Percentiles rank a stretch among this genome's conserved stretches.
Conservation (phyloP, 2,113 vertebrate genomes). For the Speoplatyrhinus poulsoni region DNA sequence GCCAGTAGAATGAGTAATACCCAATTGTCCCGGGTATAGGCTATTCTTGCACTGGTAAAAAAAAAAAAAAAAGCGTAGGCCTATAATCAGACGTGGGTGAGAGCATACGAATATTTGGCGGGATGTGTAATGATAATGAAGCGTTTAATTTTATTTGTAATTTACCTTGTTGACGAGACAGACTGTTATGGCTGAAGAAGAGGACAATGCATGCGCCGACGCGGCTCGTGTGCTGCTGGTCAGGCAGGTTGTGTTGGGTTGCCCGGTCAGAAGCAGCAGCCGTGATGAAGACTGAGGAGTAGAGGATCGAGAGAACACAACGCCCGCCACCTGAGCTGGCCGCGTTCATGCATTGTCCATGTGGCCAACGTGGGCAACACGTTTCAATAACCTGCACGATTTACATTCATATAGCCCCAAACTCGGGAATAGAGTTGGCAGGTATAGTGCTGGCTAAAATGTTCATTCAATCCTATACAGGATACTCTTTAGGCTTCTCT, state of each 20-base stretch:
- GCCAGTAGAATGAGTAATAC: neutral
- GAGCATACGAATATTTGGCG: conserved; percentile 12
- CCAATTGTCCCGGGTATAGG: neutral
- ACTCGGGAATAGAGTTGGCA: too few species aligned
- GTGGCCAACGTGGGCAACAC: too few species aligned
- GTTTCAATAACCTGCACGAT: neutral
- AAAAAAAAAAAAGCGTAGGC: neutral
- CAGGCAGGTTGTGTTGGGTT: too few species aligned
- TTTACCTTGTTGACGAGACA: conserved; percentile 53
- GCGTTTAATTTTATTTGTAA: neutral
- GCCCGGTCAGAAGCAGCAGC: conserved; percentile 16
- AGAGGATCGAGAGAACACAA: too few species aligned
- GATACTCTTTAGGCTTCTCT: too few species aligned
- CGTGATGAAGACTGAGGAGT: too few species aligned
- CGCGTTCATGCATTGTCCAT: neutral
- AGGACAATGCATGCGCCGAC: conserved; percentile 22
- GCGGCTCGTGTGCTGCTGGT: conserved; percentile 11
- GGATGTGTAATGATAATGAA: conserved; percentile 47
- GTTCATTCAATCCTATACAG: too few species aligned
- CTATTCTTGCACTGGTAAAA: neutral
- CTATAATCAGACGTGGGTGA: conserved; percentile 16
- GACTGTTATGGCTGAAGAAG: conserved; percentile 19
- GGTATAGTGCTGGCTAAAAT: too few species aligned
- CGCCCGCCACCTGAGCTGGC: too few species aligned
- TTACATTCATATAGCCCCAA: neutral